A percentile compares a stretch with the other conserved stretches of the same genome.
Evolutionary conservation across 2,888 invertebrate species (phyloP).

Genomic region (Biston stratarius): DNA sequence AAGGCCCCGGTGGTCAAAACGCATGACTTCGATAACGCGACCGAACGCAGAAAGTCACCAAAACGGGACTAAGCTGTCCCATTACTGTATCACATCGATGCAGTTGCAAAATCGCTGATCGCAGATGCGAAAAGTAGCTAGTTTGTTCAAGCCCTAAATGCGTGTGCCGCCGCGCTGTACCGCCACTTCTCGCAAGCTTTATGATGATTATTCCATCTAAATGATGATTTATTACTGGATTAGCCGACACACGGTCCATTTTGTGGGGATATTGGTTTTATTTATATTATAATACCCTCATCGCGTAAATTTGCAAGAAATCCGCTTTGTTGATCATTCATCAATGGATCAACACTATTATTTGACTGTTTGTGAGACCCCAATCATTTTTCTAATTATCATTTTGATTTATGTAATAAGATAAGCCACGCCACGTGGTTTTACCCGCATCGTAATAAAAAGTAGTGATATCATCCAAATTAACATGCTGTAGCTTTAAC

Average conservation of each 20-base stretch:
- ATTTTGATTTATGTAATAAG: neutral
- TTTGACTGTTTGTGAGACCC: constrained; percentile 36
- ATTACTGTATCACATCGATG: too few species aligned
- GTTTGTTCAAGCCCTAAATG: too few species aligned
- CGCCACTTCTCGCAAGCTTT: constrained; percentile 68
- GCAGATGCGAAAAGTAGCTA: too few species aligned
- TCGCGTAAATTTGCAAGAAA: constrained; percentile 70
- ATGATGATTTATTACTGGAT: constrained; percentile 85
- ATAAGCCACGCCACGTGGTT: too few species aligned
- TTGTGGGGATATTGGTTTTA: constrained; percentile 79
- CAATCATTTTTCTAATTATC: neutral
- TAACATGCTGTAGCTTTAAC: too few species aligned
- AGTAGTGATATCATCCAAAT: too few species aligned
- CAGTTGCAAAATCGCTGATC: too few species aligned
- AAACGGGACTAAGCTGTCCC: too few species aligned
- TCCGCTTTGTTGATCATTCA: constrained; percentile 65
- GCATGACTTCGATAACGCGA: too few species aligned
- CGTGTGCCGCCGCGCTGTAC: constrained; percentile 39
- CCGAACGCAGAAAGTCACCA: too few species aligned
- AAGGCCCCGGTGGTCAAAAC: too few species aligned
- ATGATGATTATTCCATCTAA: constrained; percentile 84
- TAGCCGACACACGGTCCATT: constrained; percentile 78
- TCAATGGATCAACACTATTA: constrained; percentile 28
- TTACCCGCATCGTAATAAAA: too few species aligned
- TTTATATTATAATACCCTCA: constrained; percentile 75